phyloP scores from a whole-genome alignment of 2,113 vertebrate genomes.

The Ursus arctos region DNA sequence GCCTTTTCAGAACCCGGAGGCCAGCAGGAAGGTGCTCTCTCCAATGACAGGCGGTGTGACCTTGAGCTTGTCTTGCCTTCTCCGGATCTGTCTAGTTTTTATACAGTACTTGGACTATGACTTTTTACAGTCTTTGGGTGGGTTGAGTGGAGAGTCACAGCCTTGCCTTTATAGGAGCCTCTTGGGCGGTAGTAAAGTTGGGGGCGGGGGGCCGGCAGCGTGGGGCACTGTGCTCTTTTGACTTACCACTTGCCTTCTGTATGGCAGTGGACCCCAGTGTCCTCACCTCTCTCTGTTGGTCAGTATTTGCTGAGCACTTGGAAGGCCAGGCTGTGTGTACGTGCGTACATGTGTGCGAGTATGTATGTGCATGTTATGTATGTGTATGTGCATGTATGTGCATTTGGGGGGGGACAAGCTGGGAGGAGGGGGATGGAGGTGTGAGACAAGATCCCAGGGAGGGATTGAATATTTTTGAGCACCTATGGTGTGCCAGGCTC shows the following conservation, averaged over 20 bases:
- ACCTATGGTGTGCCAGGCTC: neutral
- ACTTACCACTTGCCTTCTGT: neutral
- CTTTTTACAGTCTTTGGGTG: neutral
- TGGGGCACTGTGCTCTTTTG: neutral
- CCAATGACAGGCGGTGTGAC: neutral
- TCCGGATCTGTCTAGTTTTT: neutral
- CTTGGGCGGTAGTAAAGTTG: neutral
- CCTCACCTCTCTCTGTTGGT: neutral
- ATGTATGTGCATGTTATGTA: neutral
- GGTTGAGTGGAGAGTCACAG: neutral
- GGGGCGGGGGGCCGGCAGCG: neutral
- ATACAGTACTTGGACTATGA: neutral
- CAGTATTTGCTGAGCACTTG: neutral
- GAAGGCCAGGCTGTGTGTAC: neutral
- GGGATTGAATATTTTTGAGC: neutral
- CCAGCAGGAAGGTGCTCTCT: neutral
- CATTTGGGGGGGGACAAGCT: neutral
- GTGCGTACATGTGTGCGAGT: neutral
- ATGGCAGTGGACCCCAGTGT: neutral
- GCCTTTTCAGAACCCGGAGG: neutral
- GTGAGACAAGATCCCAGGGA: neutral
- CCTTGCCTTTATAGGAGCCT: neutral
- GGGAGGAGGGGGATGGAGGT: neutral
- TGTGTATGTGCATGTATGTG: neutral
- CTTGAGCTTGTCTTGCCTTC: slow-evolving; percentile 1